Base-by-base conservation (phyloP, 2,888 invertebrate genomes). In the Drosophila affinis region DNA sequence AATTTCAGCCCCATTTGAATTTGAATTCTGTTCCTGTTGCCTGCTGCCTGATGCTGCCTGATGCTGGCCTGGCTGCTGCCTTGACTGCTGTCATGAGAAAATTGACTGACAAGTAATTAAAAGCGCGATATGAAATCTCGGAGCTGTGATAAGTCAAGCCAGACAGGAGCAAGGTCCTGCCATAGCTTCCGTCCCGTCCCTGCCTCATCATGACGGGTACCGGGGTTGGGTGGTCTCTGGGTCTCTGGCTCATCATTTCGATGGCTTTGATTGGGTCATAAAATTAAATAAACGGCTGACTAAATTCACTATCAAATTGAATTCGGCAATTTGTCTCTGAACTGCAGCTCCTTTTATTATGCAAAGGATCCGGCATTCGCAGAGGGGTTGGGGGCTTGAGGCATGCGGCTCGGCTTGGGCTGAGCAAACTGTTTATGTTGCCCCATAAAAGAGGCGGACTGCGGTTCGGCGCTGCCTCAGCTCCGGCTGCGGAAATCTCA, bases 291-390 rank as follows among this genome's bases (percentile, higher is more conserved):
- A 84, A 87, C 69, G 84, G 67, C 73, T 72, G 83, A 61, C 74
- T 74, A 80, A 85, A 87, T 82, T 86, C 76, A 85, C 88, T 85
- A 85, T 84, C 79, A 82, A 84, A 87, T 85, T 87, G 78, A 85
- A 87, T 85, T 85, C 80, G 86, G 75, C 78, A 84, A 84, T 87
- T 84, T 84, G 88, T 84, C 84, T 78, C 75, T 78, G 73, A 68
- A 70, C 73, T 79, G 57, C 68, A 53, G 68, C 68, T 54, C 63
- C 56, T 81, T 80, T 75, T 83, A 79, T 87, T 87, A 84, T 82
- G 78, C 77, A 79, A 78, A 76, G 80, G 78, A 48, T 48, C 39
- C 17, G 34, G 17, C 32, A 29, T 18, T 17, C 14, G 46, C 21
- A 14, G 18, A 24, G 44, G 14, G 29, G 12, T 5, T 45, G 24